These are phyloP conservation scores for Cassiopea xamachana DNA, from an alignment of 30 jellyfish, hydroid and myxozoan genomes.

Conservation along the genomic window DNA sequence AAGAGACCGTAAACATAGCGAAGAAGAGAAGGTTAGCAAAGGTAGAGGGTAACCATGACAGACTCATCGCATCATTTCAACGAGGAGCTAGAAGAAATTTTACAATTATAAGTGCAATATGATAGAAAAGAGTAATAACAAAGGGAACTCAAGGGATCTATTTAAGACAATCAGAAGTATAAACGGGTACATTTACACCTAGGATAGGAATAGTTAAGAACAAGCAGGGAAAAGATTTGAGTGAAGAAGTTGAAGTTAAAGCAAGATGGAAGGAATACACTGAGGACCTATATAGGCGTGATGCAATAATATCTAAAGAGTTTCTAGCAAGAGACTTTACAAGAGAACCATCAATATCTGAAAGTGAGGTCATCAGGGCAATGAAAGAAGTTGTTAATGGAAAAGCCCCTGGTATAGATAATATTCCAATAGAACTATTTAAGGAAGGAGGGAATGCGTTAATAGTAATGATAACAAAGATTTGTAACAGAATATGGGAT, in stretches of 20 bases:
- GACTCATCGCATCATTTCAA: conserved; percentile 25
- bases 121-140: conserved; percentile 23
- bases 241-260: conserved; percentile 40
- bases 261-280: conserved; percentile 33
- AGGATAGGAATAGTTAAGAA: conserved; percentile 47
- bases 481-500: conserved; percentile 39
- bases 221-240: conserved; percentile 31
- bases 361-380: conserved; percentile 51
- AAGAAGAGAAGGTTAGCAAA: conserved; percentile 39
- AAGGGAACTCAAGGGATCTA: neutral
- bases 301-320: conserved; percentile 1
- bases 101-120: conserved; percentile 11
- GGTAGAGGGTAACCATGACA: conserved; percentile 13
- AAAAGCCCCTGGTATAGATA: conserved; percentile 52
- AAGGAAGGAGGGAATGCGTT: conserved; percentile 27
- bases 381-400: conserved; percentile 39
- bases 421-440: conserved; percentile 39
- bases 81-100: conserved; percentile 27
- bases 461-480: conserved; percentile 48
- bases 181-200: conserved; percentile 32
- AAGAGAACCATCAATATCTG: conserved; percentile 44
- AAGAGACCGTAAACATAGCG: conserved; percentile 34
- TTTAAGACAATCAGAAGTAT: conserved; percentile 5
- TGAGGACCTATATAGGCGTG: conserved; percentile 27
- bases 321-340: conserved; percentile 28